Evolutionary conservation across 2,797 vertebrate genomes (phyloP), one percentile per base, ranked within the genome.

Genomic region (Falco rusticolus): DNA sequence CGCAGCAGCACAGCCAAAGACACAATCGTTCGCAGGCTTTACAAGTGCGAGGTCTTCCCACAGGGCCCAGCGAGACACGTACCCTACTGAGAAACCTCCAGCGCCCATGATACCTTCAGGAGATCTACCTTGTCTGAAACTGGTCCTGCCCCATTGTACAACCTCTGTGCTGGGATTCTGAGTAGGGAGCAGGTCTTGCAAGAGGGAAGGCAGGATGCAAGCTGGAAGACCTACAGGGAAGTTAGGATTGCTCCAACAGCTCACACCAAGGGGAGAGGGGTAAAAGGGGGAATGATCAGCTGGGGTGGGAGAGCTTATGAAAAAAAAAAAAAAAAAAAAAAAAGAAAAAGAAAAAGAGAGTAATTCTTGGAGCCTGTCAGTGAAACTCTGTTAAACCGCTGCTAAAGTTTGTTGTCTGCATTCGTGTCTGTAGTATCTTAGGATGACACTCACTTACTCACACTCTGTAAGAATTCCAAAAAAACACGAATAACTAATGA

Each of bases 101-200:
- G 50, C 5, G 1, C 18, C 13, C 48, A 15, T 0, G 0, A 16
- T 12, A 12, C 10, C 69, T 72, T 50, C 34, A 39, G 47, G 50
- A 65, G 54, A 89, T 33, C 26, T 56, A 39, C 34, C 13, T 19
- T 6, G 4, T 70, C 68, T 0, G 0, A 9, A 66, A 31, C 8
- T 6, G 41, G 16, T 63, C 53, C 86, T 72, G 25, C 54, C 21
- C 54, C 59, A 69, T 7, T 1, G 1, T 4, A 31, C 0, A 2
- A 34, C 66, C 78, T 54, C 60, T 19, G 31, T 0, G 4, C 63
- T 28, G 45, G 83, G 14, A 20, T 25, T 43, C 34, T 5, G 24
- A 26, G 31, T 37, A 64, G 53, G 26, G 16, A 68, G 50, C 25
- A 34, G 31, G 19, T 48, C 63, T 75, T 16, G 5, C 51, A 60